Conservation (phyloP, 2,888 invertebrate species). For the Coremacera marginata region DNA sequence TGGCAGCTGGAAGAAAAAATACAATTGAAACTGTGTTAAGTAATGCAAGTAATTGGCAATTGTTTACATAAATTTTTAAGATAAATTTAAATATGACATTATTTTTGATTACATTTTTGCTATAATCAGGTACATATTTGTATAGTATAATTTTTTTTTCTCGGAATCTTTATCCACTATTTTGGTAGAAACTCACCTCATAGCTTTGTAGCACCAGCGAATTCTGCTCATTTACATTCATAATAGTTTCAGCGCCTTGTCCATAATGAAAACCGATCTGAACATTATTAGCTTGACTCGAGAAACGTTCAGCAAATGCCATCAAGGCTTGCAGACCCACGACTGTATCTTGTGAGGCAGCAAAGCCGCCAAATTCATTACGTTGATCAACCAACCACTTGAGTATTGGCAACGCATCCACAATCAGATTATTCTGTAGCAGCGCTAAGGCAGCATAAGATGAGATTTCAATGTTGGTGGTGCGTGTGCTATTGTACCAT, state of each 20-base stretch:
- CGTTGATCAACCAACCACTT: slow-evolving; percentile 81
- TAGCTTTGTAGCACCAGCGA: slow-evolving; percentile 86
- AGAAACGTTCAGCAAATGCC: slow-evolving; percentile 72
- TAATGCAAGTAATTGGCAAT: too few relatives aligned
- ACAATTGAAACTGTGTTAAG: background rate
- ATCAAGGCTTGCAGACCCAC: slow-evolving; percentile 79
- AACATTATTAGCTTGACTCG: slow-evolving; percentile 71
- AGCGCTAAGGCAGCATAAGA: slow-evolving; percentile 87
- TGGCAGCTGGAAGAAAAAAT: slow-evolving; percentile 56
- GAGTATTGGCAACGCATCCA: slow-evolving; percentile 72
- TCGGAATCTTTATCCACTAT: too few relatives aligned
- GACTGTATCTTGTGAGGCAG: slow-evolving; percentile 83
- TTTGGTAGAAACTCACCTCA: slow-evolving; percentile 75
- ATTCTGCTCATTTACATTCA: slow-evolving; percentile 83
- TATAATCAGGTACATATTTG: too few relatives aligned
- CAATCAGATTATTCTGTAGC: slow-evolving; percentile 70
- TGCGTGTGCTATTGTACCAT: slow-evolving; percentile 77
- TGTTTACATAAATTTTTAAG: too few relatives aligned
- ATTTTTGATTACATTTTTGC: too few relatives aligned
- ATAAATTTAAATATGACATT: too few relatives aligned
- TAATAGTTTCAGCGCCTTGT: slow-evolving; percentile 67
- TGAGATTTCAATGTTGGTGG: slow-evolving; percentile 84
- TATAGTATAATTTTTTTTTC: too few relatives aligned
- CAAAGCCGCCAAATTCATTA: slow-evolving; percentile 78
- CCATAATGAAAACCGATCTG: slow-evolving; percentile 73